Percentiles rank a stretch among this genome's conserved stretches.
Evolutionary conservation across 2,113 vertebrate species (phyloP).

Genomic region (Apus apus): DNA sequence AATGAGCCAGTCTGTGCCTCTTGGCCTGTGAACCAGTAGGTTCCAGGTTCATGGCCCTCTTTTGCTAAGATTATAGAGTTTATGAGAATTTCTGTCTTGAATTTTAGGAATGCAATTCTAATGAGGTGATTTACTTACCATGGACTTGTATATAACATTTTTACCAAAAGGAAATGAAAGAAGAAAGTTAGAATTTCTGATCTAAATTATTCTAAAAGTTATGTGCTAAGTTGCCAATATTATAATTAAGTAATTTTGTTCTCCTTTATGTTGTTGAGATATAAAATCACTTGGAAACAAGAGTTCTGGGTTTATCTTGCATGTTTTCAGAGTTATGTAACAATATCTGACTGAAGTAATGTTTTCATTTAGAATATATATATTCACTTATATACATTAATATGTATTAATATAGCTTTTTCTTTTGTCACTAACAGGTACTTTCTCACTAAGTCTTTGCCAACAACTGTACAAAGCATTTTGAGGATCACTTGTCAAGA

Average conservation of each 20-base stretch:
- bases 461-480: not conserved
- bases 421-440: not conserved
- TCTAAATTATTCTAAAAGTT: not conserved
- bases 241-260: not conserved
- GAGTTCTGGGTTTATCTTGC: not conserved
- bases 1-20: not conserved
- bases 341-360: not conserved
- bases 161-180: not conserved
- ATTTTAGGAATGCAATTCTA: not conserved
- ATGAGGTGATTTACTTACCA: not conserved
- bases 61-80: not conserved
- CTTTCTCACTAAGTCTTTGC: not conserved
- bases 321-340: not conserved
- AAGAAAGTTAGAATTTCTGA: not conserved
- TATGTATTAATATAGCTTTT: not conserved
- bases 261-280: not conserved
- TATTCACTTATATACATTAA: not conserved
- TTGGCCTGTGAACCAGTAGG: not conserved
- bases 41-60: not conserved
- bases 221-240: not conserved
- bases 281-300: not conserved
- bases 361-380: not conserved
- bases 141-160: not conserved
- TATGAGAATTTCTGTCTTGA: not conserved
- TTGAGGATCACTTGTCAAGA: not conserved